Percentiles rank a stretch among this genome's conserved stretches.
These are phyloP conservation scores for Danio choprae DNA, from an alignment of 2,797 vertebrate species.

Conservation along the genomic window DNA sequence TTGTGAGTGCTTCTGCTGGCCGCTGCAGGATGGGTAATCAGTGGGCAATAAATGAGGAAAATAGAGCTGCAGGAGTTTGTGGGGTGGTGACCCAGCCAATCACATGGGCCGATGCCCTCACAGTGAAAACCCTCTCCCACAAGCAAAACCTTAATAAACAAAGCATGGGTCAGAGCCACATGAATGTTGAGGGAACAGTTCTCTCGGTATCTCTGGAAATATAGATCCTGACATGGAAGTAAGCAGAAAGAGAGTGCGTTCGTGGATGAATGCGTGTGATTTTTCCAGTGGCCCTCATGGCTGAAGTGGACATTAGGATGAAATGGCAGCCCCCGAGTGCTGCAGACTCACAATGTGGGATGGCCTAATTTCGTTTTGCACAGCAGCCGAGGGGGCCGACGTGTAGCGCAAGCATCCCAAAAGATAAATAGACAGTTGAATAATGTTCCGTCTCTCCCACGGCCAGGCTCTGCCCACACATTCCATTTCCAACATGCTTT, in stretches of 20 bases:
- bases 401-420: conserved; percentile 38
- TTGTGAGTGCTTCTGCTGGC: conserved; percentile 15
- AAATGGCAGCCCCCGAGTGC: conserved; percentile 55
- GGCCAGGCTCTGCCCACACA: conserved; percentile 52
- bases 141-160: conserved; percentile 51
- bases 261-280: conserved; percentile 43
- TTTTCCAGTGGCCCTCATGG: conserved; percentile 48
- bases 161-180: conserved; percentile 48
- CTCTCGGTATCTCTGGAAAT: conserved; percentile 44
- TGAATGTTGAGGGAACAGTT: neutral
- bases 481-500: conserved; percentile 47
- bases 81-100: conserved; percentile 57
- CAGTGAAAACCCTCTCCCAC: conserved; percentile 45
- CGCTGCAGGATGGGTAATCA: conserved; percentile 38
- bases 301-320: conserved; percentile 63
- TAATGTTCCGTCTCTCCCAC: conserved; percentile 53
- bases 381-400: conserved; percentile 48
- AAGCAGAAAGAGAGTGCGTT: conserved; percentile 28
- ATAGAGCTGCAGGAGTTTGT: conserved; percentile 52
- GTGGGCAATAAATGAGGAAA: conserved; percentile 46
- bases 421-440: conserved; percentile 56
- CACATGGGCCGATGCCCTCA: conserved; percentile 43
- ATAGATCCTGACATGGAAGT: conserved; percentile 48
- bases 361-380: conserved; percentile 55
- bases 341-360: conserved; percentile 48